Evolutionary conservation across 2,888 invertebrate species (phyloP).

Genomic region (Amblyjoppa fuscipennis): DNA sequence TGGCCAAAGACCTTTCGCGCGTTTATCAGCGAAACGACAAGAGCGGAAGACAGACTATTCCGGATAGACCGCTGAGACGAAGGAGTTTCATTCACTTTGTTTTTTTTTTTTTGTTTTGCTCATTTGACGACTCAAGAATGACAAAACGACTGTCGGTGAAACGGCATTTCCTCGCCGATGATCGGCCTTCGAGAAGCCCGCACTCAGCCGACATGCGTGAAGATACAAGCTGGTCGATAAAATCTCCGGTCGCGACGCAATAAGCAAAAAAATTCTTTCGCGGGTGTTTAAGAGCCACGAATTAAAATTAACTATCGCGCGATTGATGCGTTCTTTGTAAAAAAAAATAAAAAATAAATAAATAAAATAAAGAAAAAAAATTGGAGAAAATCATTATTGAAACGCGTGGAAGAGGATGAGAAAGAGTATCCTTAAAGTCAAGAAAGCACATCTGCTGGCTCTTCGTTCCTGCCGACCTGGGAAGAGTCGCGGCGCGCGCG

Average conservation of each 20-base stretch:
- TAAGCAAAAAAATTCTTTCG: slow-evolving; percentile 42
- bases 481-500: slow-evolving; percentile 75
- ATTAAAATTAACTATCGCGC: too few relatives aligned
- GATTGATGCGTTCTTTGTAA: not conserved
- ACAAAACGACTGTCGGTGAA: not conserved
- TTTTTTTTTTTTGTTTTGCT: too few relatives aligned
- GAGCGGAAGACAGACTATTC: too few relatives aligned
- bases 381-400: not conserved
- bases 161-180: slow-evolving; percentile 3
- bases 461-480: slow-evolving; percentile 48
- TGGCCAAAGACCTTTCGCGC: not conserved
- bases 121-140: not conserved
- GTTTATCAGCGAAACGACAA: not conserved
- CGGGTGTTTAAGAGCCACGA: not conserved
- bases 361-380: not conserved
- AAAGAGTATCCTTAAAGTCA: not conserved
- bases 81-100: too few relatives aligned
- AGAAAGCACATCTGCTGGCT: slow-evolving; percentile 34
- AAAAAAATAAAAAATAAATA: not conserved
- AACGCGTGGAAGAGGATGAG: not conserved
- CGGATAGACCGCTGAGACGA: too few relatives aligned
- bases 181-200: slow-evolving; percentile 38
- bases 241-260: slow-evolving; percentile 63
- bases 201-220: slow-evolving; percentile 57
- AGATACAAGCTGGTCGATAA: slow-evolving; percentile 57